These are phyloP conservation scores for Antheraea mylitta DNA, from an alignment of 1,140 invertebrate genomes.

Conservation along the genomic window DNA sequence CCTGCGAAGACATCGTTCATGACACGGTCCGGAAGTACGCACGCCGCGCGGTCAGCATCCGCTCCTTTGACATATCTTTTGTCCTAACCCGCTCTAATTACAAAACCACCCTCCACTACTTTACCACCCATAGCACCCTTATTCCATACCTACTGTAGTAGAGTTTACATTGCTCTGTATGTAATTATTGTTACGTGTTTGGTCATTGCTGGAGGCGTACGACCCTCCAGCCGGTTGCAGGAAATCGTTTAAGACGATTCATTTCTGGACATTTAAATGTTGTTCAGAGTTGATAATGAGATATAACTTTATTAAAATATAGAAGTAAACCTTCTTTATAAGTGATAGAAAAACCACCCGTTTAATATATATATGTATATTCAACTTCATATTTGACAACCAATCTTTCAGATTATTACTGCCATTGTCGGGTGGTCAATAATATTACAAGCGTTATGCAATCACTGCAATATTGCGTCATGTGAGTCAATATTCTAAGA, in stretches of 20 bases:
- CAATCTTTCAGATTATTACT: too few species aligned
- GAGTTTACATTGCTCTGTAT: background rate
- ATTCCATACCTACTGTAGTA: background rate
- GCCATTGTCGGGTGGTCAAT: too few species aligned
- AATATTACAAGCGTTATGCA: too few species aligned
- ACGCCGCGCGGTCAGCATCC: conserved; percentile 62
- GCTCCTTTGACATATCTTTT: conserved; percentile 62
- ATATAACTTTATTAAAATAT: too few species aligned
- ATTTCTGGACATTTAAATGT: background rate
- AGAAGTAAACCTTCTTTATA: too few species aligned
- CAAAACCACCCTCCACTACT: conserved; percentile 18
- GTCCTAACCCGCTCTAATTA: conserved; percentile 54
- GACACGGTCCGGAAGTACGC: conserved; percentile 53
- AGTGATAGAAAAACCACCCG: too few species aligned
- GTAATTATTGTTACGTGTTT: background rate
- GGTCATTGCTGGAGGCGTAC: background rate
- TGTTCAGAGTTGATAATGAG: background rate
- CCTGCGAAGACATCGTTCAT: conserved; percentile 46
- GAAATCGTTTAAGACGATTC: conserved; percentile 48
- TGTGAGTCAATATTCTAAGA: too few species aligned
- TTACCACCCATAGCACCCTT: background rate
- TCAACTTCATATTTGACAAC: too few species aligned
- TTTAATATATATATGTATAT: too few species aligned
- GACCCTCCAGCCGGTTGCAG: conserved; percentile 21
- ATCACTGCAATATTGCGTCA: too few species aligned